Conservation (phyloP, 2,888 invertebrate genomes). For the Drosophila fungiperda region DNA sequence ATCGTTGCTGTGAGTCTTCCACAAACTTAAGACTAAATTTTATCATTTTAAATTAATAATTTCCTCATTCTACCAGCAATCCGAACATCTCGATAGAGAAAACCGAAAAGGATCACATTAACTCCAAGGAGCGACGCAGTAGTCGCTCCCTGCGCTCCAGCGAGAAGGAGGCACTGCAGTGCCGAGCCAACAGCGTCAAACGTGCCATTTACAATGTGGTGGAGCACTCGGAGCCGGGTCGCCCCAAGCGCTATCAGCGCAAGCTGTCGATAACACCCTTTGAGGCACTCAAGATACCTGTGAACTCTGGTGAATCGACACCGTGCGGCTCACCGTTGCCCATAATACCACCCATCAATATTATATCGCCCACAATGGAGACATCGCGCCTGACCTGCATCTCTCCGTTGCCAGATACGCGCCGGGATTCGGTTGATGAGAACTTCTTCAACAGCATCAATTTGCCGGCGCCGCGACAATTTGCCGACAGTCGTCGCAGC, state of each 20-base stretch:
- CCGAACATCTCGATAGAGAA: slow-evolving; percentile 86
- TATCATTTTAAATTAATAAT: not conserved
- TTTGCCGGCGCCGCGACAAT: slow-evolving; percentile 92
- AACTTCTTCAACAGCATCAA: slow-evolving; percentile 85
- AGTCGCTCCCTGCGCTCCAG: slow-evolving; percentile 85
- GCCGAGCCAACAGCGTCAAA: slow-evolving; percentile 93
- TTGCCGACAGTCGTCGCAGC: slow-evolving; percentile 92
- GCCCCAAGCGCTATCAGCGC: slow-evolving; percentile 86
- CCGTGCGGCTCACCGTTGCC: slow-evolving; percentile 83
- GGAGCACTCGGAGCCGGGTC: slow-evolving; percentile 90
- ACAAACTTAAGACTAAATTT: not conserved
- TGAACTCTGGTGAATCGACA: slow-evolving; percentile 82
- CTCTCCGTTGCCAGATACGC: slow-evolving; percentile 88
- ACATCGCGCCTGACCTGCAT: slow-evolving; percentile 87
- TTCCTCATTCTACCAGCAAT: slow-evolving; percentile 58
- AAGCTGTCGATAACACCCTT: slow-evolving; percentile 84
- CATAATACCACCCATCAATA: slow-evolving; percentile 84
- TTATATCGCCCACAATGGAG: slow-evolving; percentile 84
- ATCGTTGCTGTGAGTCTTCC: slow-evolving; percentile 62
- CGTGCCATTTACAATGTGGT: slow-evolving; percentile 92
- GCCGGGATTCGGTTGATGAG: slow-evolving; percentile 88
- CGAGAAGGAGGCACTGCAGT: slow-evolving; percentile 87
- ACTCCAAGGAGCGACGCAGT: slow-evolving; percentile 84
- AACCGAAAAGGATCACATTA: slow-evolving; percentile 86
- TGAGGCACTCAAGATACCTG: slow-evolving; percentile 83